phyloP scores from a whole-genome alignment of 2,888 invertebrate genomes.

The Cepaea hortensis region DNA sequence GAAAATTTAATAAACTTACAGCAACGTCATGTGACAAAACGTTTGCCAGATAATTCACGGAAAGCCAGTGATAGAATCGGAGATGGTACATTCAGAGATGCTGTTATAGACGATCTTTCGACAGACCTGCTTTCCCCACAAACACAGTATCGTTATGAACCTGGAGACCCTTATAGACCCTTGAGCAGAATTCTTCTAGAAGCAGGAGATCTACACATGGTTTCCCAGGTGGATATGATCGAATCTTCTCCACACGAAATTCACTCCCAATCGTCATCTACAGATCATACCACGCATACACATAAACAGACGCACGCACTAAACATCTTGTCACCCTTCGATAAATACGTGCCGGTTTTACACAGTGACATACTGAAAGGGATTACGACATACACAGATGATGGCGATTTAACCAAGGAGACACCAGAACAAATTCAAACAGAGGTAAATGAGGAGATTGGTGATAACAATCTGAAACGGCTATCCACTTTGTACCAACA shows the following conservation, averaged over 20 bases:
- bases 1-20: constrained; percentile 18
- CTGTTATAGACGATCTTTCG: not conserved
- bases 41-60: not conserved
- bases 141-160: not conserved
- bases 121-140: not conserved
- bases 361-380: not conserved
- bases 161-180: not conserved
- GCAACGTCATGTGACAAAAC: not conserved
- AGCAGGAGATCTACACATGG: not conserved
- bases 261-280: not conserved
- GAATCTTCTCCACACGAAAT: not conserved
- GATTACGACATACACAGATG: not conserved
- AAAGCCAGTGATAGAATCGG: not conserved
- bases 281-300: not conserved
- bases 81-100: not conserved
- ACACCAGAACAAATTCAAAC: not conserved
- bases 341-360: not conserved
- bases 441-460: too few relatives aligned
- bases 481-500: not conserved
- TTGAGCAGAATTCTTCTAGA: not conserved
- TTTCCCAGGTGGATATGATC: constrained; percentile 8
- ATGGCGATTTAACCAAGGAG: not conserved
- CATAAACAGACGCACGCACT: not conserved
- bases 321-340: not conserved
- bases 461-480: not conserved